Conservation (phyloP, 2,797 vertebrate species). For the Rhinatrema bivittatum region DNA sequence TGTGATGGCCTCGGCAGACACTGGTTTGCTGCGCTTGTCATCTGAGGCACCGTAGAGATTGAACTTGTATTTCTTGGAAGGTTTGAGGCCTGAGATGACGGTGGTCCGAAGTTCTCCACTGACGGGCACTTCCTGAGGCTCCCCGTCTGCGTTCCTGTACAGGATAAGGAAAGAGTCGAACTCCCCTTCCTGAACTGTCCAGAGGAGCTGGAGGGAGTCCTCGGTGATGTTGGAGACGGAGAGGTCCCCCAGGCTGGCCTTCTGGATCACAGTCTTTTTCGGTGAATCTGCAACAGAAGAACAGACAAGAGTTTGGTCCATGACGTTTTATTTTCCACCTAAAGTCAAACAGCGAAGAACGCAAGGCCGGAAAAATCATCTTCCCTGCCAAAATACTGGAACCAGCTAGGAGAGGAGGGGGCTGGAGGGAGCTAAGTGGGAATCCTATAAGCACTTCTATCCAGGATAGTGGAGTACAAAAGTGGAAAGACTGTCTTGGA, state of each 20-base stretch:
- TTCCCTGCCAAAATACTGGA: accelerated
- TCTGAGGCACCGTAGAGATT: slow-evolving; percentile 26
- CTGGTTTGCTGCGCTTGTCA: slow-evolving; percentile 12
- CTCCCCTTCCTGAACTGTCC: slow-evolving; percentile 25
- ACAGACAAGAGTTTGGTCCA: too few species aligned
- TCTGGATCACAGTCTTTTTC: neutral
- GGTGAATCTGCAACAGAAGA: too few species aligned
- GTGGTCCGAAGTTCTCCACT: slow-evolving; percentile 19
- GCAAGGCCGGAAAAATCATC: too few species aligned
- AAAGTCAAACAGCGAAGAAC: neutral
- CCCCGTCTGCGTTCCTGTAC: slow-evolving; percentile 31
- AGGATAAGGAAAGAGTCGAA: slow-evolving; percentile 46
- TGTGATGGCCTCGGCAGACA: slow-evolving; percentile 26
- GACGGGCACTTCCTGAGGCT: slow-evolving; percentile 25
- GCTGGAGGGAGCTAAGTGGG: too few species aligned
- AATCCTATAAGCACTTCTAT: too few species aligned
- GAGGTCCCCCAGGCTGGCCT: slow-evolving; percentile 21
- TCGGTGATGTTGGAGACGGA: slow-evolving; percentile 26
- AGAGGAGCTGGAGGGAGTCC: slow-evolving; percentile 34
- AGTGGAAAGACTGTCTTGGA: too few species aligned
- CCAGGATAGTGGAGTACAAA: too few species aligned
- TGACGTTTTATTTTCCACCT: too few species aligned
- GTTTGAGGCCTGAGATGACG: slow-evolving; percentile 13
- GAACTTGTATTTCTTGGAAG: slow-evolving; percentile 36
- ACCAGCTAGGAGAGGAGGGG: too few species aligned